Evolutionary conservation across 1,140 invertebrate species (phyloP).

Genomic region (Drosophila subpulchrella): DNA sequence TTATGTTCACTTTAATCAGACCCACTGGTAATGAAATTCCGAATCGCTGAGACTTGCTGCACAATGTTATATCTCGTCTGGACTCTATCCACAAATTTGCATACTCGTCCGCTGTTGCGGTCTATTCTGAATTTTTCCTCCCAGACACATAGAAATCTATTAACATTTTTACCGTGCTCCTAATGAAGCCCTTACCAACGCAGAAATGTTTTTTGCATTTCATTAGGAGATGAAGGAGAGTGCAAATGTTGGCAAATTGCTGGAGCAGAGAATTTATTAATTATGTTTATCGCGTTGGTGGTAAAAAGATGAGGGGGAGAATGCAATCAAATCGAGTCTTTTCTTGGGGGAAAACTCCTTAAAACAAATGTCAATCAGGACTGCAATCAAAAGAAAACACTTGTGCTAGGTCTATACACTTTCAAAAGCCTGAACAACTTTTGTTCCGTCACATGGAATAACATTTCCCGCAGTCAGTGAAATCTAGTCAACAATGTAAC

Average conservation of each 20-base stretch:
- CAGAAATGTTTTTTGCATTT: conserved; percentile 64
- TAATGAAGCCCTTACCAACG: conserved; percentile 51
- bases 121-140: conserved; percentile 17
- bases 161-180: conserved; percentile 61
- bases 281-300: conserved; percentile 51
- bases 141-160: conserved; percentile 59
- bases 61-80: conserved; percentile 22
- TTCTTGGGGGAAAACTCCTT: conserved; percentile 10
- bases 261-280: conserved; percentile 63
- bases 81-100: conserved; percentile 42
- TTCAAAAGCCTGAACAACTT: conserved; percentile 32
- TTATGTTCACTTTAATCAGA: conserved; percentile 73
- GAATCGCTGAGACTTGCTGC: conserved; percentile 48
- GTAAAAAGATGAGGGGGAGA: background rate
- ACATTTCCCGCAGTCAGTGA: conserved; percentile 44
- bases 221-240: conserved; percentile 43
- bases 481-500: conserved; percentile 71
- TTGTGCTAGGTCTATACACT: conserved; percentile 27
- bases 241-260: conserved; percentile 70
- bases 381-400: conserved; percentile 30
- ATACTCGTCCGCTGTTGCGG: conserved; percentile 51
- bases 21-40: conserved; percentile 73
- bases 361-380: conserved; percentile 47
- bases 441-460: conserved; percentile 37
- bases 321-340: conserved; percentile 1